Evolutionary conservation across 1,140 invertebrate species (phyloP).

Genomic region (Drosophila grimshawi): DNA sequence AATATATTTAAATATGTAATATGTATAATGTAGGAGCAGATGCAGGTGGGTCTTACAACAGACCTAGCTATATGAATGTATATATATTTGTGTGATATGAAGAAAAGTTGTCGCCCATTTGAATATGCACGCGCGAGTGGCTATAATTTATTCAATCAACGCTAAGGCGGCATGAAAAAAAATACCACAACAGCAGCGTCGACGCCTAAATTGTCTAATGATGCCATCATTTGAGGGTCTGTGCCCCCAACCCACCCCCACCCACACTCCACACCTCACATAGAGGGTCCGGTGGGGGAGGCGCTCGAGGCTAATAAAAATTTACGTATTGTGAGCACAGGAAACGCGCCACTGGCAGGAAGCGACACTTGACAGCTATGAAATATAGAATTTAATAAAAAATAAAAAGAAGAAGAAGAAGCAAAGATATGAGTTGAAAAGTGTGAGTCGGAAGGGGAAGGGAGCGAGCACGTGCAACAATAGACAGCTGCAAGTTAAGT

Average conservation of each 20-base stretch:
- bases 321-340: slow-evolving; percentile 67
- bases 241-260: too few species aligned
- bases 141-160: slow-evolving; percentile 82
- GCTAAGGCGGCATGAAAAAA: slow-evolving; percentile 34
- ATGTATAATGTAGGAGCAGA: neutral
- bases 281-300: neutral
- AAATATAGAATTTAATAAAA: slow-evolving; percentile 51
- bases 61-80: slow-evolving; percentile 12
- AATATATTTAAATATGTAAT: neutral
- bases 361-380: slow-evolving; percentile 78
- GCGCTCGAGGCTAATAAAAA: slow-evolving; percentile 67
- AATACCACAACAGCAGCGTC: neutral
- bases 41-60: slow-evolving; percentile 17
- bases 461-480: slow-evolving; percentile 9
- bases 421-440: slow-evolving; percentile 30
- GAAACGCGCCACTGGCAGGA: slow-evolving; percentile 54
- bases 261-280: slow-evolving; percentile 13
- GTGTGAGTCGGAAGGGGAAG: neutral
- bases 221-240: slow-evolving; percentile 71
- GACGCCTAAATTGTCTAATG: slow-evolving; percentile 82
- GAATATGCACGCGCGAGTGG: slow-evolving; percentile 73
- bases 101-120: slow-evolving; percentile 46
- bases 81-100: slow-evolving; percentile 18
- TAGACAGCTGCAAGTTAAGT: slow-evolving; percentile 21
- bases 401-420: neutral